phyloP scores from a whole-genome alignment of 2,888 invertebrate genomes.

The Oeneis ivallda region DNA sequence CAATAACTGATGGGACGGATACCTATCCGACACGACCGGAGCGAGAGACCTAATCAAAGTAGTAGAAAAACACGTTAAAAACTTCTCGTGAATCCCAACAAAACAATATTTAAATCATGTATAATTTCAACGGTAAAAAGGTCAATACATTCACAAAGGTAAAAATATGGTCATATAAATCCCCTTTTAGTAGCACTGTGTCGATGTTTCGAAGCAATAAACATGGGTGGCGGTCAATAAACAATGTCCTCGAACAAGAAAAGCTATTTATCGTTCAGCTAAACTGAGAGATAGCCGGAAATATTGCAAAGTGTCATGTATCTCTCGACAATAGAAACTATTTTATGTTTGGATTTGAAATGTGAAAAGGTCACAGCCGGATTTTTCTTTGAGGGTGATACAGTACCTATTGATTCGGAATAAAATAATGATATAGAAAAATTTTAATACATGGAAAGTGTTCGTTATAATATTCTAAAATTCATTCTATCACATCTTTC shows the following conservation, averaged over 20 bases:
- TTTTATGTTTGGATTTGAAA: conserved; percentile 4
- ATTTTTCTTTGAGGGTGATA: background rate
- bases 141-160: conserved; percentile 19
- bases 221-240: conserved; percentile 19
- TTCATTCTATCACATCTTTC: no score
- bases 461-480: no score
- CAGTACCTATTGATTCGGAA: no score
- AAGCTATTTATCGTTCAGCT: conserved; percentile 18
- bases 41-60: no score
- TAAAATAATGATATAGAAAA: no score
- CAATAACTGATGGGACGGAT: no score
- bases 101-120: background rate
- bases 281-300: conserved; percentile 19
- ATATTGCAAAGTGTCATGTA: conserved; percentile 12
- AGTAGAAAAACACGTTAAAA: background rate
- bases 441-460: no score
- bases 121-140: conserved; percentile 14
- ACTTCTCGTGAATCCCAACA: background rate
- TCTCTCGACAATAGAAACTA: background rate
- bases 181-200: conserved; percentile 15
- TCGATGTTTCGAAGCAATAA: conserved; percentile 19
- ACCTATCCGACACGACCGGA: no score
- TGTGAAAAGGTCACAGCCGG: background rate
- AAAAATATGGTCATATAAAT: conserved; percentile 20
- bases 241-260: conserved; percentile 21